phyloP scores from a whole-genome alignment of 1,140 invertebrate species.

The Chrysoperla carnea region DNA sequence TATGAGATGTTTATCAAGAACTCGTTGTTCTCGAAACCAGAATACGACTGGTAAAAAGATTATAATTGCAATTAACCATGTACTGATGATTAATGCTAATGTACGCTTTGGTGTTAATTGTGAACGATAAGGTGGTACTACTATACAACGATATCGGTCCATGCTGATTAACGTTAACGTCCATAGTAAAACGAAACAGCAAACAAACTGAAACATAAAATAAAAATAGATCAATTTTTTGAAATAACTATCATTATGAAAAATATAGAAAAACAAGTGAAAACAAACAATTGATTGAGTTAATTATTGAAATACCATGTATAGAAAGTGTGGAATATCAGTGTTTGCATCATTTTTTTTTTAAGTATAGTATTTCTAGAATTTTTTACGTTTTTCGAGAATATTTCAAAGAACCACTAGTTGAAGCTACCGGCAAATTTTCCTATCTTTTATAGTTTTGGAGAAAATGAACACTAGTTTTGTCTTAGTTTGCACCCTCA shows the following conservation, averaged over 20 bases:
- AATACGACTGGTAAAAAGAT: slow-evolving; percentile 32
- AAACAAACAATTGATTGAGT: too few species aligned
- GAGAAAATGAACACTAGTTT: too few species aligned
- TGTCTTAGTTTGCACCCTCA: too few species aligned
- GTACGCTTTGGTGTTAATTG: slow-evolving; percentile 27
- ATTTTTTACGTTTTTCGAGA: too few species aligned
- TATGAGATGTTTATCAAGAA: slow-evolving; percentile 10
- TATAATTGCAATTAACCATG: slow-evolving; percentile 28
- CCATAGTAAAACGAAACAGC: slow-evolving; percentile 39
- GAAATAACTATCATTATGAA: not conserved
- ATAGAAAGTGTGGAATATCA: too few species aligned
- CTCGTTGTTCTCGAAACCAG: slow-evolving; percentile 27
- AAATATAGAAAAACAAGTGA: slow-evolving; percentile 2
- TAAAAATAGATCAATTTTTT: slow-evolving; percentile 3
- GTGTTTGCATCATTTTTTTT: slow-evolving; percentile 1
- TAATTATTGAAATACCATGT: too few species aligned
- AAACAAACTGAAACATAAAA: slow-evolving; percentile 33
- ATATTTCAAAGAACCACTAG: too few species aligned
- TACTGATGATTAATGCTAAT: slow-evolving; percentile 20
- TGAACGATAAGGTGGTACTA: slow-evolving; percentile 33
- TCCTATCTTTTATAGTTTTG: too few species aligned
- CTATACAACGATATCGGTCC: slow-evolving; percentile 35
- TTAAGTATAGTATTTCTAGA: too few species aligned
- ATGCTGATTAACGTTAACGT: slow-evolving; percentile 37
- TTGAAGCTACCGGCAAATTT: too few species aligned